Evolutionary conservation across 2,888 invertebrate genomes (phyloP).

Genomic region (Ceraclea dissimilis): DNA sequence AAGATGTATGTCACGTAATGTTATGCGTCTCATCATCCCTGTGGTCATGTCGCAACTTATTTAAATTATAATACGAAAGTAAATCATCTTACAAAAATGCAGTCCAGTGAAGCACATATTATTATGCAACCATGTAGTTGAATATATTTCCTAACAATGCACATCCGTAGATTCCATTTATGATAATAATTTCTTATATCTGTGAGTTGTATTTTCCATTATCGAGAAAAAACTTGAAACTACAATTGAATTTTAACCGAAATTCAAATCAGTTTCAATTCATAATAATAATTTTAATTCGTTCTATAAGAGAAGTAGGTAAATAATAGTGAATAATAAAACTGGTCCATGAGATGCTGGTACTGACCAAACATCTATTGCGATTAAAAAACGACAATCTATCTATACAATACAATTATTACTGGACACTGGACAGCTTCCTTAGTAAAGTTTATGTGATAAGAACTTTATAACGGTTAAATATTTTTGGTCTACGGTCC

Average conservation of each 20-base stretch:
- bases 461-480: slow-evolving; percentile 19
- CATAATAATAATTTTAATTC: not conserved
- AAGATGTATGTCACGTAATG: too few relatives aligned
- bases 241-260: slow-evolving; percentile 3
- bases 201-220: too few relatives aligned
- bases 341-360: slow-evolving; percentile 21
- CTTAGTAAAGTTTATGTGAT: not conserved
- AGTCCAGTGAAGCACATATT: too few relatives aligned
- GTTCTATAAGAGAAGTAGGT: not conserved
- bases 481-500: slow-evolving; percentile 13
- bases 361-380: slow-evolving; percentile 12
- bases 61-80: too few relatives aligned
- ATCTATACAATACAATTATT: not conserved
- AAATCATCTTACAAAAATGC: too few relatives aligned
- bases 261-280: slow-evolving; percentile 7
- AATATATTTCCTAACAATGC: too few relatives aligned
- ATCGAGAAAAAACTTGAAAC: too few relatives aligned
- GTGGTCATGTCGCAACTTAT: too few relatives aligned
- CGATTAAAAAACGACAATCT: slow-evolving; percentile 14
- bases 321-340: not conserved
- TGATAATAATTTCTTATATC: too few relatives aligned
- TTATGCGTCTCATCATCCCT: too few relatives aligned
- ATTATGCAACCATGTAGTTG: too few relatives aligned
- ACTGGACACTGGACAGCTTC: not conserved
- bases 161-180: too few relatives aligned